Evolutionary conservation across 2,113 vertebrate species (phyloP), one percentile per base, ranked within the genome.

Genomic region (Pelecanoides urinatrix): DNA sequence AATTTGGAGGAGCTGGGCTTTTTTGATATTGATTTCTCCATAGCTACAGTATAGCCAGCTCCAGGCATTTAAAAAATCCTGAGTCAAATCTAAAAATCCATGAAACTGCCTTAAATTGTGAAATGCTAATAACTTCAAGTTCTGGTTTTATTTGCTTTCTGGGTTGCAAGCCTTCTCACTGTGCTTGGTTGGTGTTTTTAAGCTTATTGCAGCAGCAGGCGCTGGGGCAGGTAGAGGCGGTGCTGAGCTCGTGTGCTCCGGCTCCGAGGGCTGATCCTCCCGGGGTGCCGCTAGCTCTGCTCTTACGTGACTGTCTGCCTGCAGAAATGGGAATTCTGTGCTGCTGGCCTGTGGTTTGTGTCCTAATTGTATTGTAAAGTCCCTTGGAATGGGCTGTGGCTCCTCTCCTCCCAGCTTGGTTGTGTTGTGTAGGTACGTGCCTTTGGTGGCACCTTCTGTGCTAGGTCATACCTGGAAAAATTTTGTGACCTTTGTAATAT

Each of bases 361-460:
- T 61, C 52, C 58, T 20, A 10, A 6, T 9, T 26, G 11, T 3
- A 4, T 3, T 3, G 16, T 13, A 6, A 52, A 32, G 52, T 36
- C 26, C 26, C 53, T 21, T 3, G 42, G 42, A 45, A 27, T 0
- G 1, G 23, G 30, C 21, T 44, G 23, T 27, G 50, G 34, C 7
- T 65, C 11, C 34, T 59, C 36, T 10, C 13, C 19, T 56, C 22
- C 38, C 20, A 27, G 15, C 58, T 27, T 40, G 52, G 10, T 8
- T 73, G 40, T 0, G 2, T 29, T 38, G 13, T 0, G 1, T 17
- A 7, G 9, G 10, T 8, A 10, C 0, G 0, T 25, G 19, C 20
- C 29, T 55, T 20, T 72, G 58, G 36, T 45, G 34, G 3, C 22
- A 38, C 44, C 21, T 23, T 32, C 38, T 70, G 26, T 42, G 16